phyloP scores from a whole-genome alignment of 2,797 vertebrate species.

The Tadarida brasiliensis region DNA sequence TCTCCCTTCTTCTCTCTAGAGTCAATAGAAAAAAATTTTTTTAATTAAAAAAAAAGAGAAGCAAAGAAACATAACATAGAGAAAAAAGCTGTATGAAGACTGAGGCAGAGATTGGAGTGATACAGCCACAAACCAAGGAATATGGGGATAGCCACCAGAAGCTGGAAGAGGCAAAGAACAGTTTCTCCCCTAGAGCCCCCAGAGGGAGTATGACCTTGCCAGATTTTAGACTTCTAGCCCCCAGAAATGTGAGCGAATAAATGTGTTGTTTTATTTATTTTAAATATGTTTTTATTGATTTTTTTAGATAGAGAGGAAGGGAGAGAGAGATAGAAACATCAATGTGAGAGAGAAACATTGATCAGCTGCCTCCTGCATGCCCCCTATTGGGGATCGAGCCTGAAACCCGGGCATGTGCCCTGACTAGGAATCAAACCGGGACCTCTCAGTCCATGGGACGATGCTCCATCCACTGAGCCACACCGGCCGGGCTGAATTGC shows the following conservation, averaged over 20 bases:
- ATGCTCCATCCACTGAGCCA: no score
- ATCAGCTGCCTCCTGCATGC: no score
- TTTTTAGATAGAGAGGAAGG: no score
- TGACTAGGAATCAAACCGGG: no score
- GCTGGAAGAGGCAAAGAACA: background rate
- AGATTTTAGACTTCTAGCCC: background rate
- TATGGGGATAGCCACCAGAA: background rate
- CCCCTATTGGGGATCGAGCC: no score
- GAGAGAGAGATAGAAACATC: no score
- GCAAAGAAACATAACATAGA: background rate
- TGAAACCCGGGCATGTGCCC: no score
- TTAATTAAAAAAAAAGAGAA: background rate
- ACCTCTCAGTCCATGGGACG: no score
- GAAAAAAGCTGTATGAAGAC: background rate
- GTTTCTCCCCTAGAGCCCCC: background rate
- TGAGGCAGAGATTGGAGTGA: background rate
- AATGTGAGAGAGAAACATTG: no score
- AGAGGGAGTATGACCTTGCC: background rate
- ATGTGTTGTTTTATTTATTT: background rate
- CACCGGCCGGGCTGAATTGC: no score
- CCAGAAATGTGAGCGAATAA: background rate
- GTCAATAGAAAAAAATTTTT: background rate
- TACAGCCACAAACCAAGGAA: background rate
- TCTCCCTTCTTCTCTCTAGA: background rate
- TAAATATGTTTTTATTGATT: no score